Conservation (phyloP, 2,888 invertebrate genomes). For the Apodemia zela region DNA sequence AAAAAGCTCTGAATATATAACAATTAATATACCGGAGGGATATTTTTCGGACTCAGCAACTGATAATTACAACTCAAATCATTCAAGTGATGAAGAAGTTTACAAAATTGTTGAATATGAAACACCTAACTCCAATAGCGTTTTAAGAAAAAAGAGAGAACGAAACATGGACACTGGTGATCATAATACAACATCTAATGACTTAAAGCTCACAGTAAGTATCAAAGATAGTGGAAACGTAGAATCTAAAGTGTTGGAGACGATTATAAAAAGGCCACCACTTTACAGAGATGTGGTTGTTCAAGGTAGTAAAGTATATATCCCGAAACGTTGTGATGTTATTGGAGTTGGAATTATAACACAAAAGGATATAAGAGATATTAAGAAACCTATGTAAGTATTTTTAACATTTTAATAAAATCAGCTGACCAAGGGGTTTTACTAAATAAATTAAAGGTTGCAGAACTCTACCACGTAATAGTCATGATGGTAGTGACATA, state of each 20-base stretch:
- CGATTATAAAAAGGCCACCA: constrained; percentile 38
- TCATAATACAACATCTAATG: constrained; percentile 23
- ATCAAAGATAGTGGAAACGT: constrained; percentile 39
- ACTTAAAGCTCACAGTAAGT: constrained; percentile 39
- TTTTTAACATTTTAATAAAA: background rate
- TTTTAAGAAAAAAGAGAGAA: constrained; percentile 29
- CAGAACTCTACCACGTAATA: no score
- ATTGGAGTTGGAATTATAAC: constrained; percentile 58
- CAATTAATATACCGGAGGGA: constrained; percentile 59
- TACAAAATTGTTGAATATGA: constrained; percentile 66
- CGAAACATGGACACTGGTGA: constrained; percentile 38
- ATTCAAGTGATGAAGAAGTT: constrained; percentile 59
- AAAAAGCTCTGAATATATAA: constrained; percentile 50
- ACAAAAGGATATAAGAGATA: constrained; percentile 45
- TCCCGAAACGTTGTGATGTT: constrained; percentile 50
- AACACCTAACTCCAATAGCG: constrained; percentile 41
- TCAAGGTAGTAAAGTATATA: constrained; percentile 47
- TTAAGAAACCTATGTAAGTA: constrained; percentile 54
- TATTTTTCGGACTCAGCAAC: constrained; percentile 51
- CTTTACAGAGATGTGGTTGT: constrained; percentile 45
- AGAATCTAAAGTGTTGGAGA: constrained; percentile 42
- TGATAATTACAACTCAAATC: constrained; percentile 39
- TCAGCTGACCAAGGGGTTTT: no score
- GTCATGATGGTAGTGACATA: no score
- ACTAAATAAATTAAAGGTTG: no score